Evolutionary conservation across 2,888 invertebrate species (phyloP), one percentile per base, ranked within the genome.

Genomic region (Rotaria sp.): DNA sequence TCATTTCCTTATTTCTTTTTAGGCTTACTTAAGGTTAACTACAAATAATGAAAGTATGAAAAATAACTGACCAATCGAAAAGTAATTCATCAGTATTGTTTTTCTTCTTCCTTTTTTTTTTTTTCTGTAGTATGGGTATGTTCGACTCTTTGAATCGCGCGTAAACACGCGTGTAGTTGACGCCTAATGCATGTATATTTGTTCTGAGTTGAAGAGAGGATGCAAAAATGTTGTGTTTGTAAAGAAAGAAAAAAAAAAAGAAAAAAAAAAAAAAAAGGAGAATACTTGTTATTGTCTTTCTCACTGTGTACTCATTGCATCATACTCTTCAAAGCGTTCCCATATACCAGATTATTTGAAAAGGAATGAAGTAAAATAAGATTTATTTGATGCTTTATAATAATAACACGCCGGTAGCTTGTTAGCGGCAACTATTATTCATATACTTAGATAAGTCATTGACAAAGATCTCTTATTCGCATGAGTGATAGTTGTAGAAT

Each of bases 111-210:
- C 30, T 18, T 35, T 35, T 21, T n/a, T n/a, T n/a, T n/a, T n/a
- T n/a, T n/a, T n/a, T n/a, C n/a, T 67, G 3, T 21, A 15, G 21
- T 3, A 38, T 67, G 18, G 35, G 5, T 67, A 35, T 38, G 57
- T 59, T 59, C 2, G 35, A 67, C 35, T 38, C 30, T 67, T 67
- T 30, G 30, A 35, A 67, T 67, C n/a, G 35, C 21, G 21, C 67
- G 35, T 67, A 67, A 67, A 67, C 67, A 35, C 35, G 67, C 67
- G 67, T 67, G 67, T 67, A 35, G 67, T 67, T 67, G 67, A 67
- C 35, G 67, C 35, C 15, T 21, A 67, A 30, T 67, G 35, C 67
- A 67, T 67, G 67, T 0, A 67, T 67, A 67, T 67, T 30, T 67
- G 13, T 67, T 35, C 1, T 5, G 35, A 67, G 21, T 67, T 18